Conservation (phyloP, 2,797 vertebrate genomes). For the Poeciliopsis paucimaculata region DNA sequence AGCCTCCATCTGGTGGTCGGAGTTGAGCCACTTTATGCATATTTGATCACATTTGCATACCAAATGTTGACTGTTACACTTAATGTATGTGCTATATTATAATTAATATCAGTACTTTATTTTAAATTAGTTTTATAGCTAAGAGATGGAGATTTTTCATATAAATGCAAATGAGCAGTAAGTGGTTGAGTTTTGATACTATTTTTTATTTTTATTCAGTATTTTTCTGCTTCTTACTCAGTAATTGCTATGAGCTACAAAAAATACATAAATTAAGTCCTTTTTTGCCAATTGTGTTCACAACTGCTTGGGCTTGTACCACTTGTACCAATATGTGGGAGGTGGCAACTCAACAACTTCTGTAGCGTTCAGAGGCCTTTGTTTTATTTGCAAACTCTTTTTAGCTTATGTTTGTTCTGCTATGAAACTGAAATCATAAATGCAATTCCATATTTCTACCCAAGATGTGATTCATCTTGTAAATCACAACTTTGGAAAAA, state of each 20-base stretch:
- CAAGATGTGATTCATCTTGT: slow-evolving; percentile 9
- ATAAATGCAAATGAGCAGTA: not conserved
- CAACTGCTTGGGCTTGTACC: not conserved
- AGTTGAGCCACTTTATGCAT: not conserved
- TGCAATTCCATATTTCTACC: not conserved
- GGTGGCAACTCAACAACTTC: not conserved
- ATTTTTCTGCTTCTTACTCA: not conserved
- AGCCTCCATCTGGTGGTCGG: not conserved
- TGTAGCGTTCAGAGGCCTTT: slow-evolving; percentile 28
- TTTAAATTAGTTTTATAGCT: not conserved
- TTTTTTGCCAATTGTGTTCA: not conserved
- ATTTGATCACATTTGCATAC: not conserved
- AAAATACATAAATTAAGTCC: not conserved
- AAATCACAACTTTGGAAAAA: not conserved
- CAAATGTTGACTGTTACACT: not conserved
- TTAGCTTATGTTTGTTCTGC: slow-evolving; percentile 21
- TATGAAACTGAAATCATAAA: not conserved
- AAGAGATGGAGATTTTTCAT: not conserved
- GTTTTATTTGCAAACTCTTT: slow-evolving; percentile 52
- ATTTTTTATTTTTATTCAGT: not conserved
- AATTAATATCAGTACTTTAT: not conserved
- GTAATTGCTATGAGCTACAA: not conserved
- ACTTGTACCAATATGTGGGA: not conserved
- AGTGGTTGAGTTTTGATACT: not conserved
- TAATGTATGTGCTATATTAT: not conserved